Base-by-base conservation (phyloP, 2,113 vertebrate species). In the Rhabdomys dilectus region DNA sequence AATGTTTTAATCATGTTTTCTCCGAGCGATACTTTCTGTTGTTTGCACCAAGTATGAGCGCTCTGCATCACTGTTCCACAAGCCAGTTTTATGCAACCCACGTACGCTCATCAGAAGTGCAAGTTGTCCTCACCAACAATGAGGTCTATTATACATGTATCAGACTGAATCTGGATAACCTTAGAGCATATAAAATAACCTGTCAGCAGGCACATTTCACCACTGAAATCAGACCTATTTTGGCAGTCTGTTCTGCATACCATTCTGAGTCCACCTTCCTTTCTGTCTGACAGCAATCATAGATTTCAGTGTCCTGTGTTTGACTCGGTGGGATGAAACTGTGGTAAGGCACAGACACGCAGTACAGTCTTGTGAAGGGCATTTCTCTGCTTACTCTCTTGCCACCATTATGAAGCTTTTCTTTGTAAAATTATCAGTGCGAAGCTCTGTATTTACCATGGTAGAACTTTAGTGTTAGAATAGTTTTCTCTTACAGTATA, bases 401-500 rank as follows among this genome's bases (percentile, higher is more conserved):
- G 97, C 98, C 98, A 98, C 98, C 92, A 0, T 99, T 98, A 98
- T 96, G 98, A 98, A 97, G 96, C 98, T 98, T 99, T 99, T 98
- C 98, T 98, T 99, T 99, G 91, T 98, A 98, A 98, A 98, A 98
- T 98, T 98, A 98, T 98, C 98, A 98, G 98, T 98, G 98, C 98
- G 98, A 98, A 99, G 98, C 96, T 97, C 85, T 98, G 98, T 99
- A 99, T 99, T 99, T 99, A 99, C 98, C 98, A 99, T 98, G 97
- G 98, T 99, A 98, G 98, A 98, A 98, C 97, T 98, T 98, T 98
- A 98, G 98, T 99, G 98, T 99, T 99, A 98, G 98, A 97, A 86
- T 98, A 98, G 98, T 95, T 96, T 97, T 98, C 98, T 96, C 98
- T 98, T 98, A 98, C 96, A 85, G 94, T 98, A 98, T 98, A 95